A percentile compares a stretch with the other conserved stretches of the same genome.
Conservation (phyloP, 2,113 vertebrate genomes). For the Thermophis baileyi region DNA sequence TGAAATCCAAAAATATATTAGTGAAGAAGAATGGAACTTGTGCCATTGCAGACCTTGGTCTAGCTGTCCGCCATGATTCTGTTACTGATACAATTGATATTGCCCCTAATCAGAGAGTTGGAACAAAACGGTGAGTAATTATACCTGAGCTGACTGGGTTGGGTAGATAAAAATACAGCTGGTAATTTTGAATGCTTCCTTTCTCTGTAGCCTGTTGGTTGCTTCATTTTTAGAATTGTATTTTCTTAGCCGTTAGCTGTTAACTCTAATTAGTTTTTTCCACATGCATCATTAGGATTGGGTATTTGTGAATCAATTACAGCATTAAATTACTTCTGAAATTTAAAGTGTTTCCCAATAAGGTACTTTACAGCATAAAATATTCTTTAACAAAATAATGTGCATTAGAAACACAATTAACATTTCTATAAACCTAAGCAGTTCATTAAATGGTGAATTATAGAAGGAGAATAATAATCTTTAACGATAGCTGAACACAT, state of each 20-base stretch:
- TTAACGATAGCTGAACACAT: neutral
- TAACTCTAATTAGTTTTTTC: neutral
- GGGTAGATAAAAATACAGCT: neutral
- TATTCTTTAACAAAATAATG: neutral
- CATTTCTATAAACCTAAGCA: neutral
- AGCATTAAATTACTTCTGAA: neutral
- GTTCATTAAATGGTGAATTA: neutral
- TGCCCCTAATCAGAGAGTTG: constrained; percentile 94
- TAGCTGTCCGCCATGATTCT: constrained; percentile 93
- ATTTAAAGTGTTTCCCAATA: neutral
- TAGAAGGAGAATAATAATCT: too few relatives aligned
- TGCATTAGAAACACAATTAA: neutral
- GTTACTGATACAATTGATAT: constrained; percentile 97
- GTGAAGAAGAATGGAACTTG: constrained; percentile 97
- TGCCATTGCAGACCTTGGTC: constrained; percentile 94
- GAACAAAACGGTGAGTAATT: constrained; percentile 87
- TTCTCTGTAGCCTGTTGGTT: neutral
- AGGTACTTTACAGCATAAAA: neutral
- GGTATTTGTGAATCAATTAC: neutral
- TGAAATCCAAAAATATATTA: constrained; percentile 98
- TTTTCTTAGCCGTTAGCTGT: neutral
- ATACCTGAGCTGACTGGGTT: neutral
- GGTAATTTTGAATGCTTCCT: neutral
- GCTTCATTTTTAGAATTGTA: neutral
- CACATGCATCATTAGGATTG: neutral